Conservation (phyloP, 2,797 vertebrate species). For the Mallotus villosus region DNA sequence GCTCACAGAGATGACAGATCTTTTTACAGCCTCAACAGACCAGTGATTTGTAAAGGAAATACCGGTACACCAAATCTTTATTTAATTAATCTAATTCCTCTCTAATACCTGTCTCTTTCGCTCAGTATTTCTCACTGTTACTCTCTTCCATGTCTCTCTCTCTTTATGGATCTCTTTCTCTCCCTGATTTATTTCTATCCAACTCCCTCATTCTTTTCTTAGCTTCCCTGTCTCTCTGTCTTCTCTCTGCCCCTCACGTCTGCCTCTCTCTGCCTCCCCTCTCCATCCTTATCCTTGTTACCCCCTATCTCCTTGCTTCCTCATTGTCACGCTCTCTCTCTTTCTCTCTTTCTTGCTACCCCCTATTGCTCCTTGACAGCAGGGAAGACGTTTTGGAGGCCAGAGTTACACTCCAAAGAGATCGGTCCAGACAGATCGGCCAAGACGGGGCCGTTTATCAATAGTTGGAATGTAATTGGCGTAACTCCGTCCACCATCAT, state of each 20-base stretch:
- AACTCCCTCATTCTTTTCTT: not conserved
- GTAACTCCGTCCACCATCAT: not conserved
- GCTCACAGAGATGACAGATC: no score
- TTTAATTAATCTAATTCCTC: no score
- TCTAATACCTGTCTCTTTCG: not conserved
- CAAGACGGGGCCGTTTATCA: not conserved
- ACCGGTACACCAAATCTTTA: no score
- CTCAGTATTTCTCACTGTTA: not conserved
- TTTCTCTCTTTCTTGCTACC: not conserved
- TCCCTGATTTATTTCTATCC: not conserved
- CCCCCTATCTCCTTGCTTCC: no score
- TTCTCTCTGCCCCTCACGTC: not conserved
- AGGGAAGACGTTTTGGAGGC: not conserved
- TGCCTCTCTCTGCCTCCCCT: not conserved
- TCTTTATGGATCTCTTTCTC: not conserved
- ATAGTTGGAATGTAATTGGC: not conserved
- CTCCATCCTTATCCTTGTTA: no score
- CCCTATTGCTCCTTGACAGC: constrained; percentile 30
- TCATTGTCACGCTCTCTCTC: not conserved
- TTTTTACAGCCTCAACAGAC: no score
- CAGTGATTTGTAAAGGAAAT: no score
- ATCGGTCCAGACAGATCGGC: not conserved
- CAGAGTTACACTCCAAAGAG: constrained; percentile 8
- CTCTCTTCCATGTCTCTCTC: not conserved
- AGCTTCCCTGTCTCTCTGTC: not conserved